phyloP scores from a whole-genome alignment of 2,888 invertebrate species.

The Pseudococcus viburni region DNA sequence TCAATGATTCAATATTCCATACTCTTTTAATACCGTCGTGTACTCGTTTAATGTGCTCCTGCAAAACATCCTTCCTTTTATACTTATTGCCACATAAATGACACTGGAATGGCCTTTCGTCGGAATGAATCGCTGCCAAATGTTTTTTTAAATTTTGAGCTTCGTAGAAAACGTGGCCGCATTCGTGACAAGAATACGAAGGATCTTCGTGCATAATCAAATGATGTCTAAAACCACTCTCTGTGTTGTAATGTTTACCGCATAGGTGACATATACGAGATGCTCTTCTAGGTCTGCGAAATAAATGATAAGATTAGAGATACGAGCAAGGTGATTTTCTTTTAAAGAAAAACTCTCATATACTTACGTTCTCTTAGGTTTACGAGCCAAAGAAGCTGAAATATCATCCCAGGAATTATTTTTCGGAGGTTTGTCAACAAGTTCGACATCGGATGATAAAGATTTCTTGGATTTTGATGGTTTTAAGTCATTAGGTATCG shows the following conservation, averaged over 20 bases:
- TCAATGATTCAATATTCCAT: constrained; percentile 33
- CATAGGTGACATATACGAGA: constrained; percentile 61
- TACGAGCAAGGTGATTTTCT: neutral
- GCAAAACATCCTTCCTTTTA: constrained; percentile 59
- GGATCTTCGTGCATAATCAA: constrained; percentile 62
- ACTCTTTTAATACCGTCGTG: constrained; percentile 57
- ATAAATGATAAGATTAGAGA: neutral
- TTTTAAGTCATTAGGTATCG: neutral
- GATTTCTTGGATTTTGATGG: neutral
- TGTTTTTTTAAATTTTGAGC: constrained; percentile 63
- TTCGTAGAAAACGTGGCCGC: constrained; percentile 60
- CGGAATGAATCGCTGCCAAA: constrained; percentile 55
- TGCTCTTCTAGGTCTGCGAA: constrained; percentile 9
- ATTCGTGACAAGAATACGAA: constrained; percentile 53
- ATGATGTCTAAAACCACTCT: constrained; percentile 64
- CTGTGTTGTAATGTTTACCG: constrained; percentile 60
- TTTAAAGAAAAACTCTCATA: neutral
- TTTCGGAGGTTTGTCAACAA: neutral
- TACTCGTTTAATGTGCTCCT: constrained; percentile 62
- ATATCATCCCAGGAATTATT: neutral
- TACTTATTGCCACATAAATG: constrained; percentile 62
- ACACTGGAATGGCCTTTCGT: constrained; percentile 61
- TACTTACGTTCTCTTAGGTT: neutral
- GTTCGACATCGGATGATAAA: neutral
- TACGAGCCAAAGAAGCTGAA: neutral